Evolutionary conservation across 2,797 vertebrate species (phyloP).

Genomic region (Squalus acanthias): DNA sequence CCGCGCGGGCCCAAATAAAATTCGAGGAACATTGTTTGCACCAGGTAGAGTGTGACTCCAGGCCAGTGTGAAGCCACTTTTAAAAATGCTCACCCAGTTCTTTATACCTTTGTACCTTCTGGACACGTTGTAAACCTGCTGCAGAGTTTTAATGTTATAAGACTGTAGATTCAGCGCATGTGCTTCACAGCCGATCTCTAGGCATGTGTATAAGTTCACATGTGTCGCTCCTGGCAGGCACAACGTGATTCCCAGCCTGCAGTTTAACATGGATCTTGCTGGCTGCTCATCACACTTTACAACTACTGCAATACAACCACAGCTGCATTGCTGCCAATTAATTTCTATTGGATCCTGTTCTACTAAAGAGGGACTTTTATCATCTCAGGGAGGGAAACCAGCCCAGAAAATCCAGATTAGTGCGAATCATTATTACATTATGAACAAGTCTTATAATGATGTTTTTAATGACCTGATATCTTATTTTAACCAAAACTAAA

Average conservation of each 20-base stretch:
- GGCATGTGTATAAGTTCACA: neutral
- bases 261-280: neutral
- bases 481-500: too few relatives aligned
- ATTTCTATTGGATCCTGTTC: neutral
- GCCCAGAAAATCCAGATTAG: neutral
- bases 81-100: neutral
- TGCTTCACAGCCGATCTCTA: neutral
- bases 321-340: neutral
- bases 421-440: neutral
- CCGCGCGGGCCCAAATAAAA: too few relatives aligned
- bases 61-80: neutral
- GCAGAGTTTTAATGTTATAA: neutral
- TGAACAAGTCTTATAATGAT: too few relatives aligned
- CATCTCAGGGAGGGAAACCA: neutral
- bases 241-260: neutral
- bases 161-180: neutral
- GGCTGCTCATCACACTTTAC: neutral
- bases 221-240: neutral
- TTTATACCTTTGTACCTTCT: neutral
- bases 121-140: neutral
- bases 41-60: neutral
- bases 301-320: neutral
- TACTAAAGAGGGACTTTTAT: neutral
- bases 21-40: too few relatives aligned
- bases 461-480: too few relatives aligned